These are phyloP conservation scores for Agrochola circellaris DNA, from an alignment of 2,888 invertebrate species.

Conservation along the genomic window DNA sequence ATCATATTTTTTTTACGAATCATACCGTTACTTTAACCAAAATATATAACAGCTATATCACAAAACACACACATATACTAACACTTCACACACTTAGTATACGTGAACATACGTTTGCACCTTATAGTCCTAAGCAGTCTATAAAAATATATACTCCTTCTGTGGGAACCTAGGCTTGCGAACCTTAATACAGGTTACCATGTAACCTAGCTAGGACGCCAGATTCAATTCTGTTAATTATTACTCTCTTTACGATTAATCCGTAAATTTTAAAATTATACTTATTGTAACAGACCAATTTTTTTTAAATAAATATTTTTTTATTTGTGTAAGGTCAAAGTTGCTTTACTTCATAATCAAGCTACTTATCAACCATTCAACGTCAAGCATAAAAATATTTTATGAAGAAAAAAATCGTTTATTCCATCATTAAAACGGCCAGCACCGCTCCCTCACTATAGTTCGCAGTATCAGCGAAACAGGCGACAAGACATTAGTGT, in stretches of 20 bases:
- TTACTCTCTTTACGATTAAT: background rate
- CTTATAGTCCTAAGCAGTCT: too few relatives aligned
- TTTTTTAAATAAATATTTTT: too few relatives aligned
- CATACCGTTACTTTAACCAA: background rate
- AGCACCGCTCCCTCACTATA: constrained; percentile 35
- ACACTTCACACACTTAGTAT: too few relatives aligned
- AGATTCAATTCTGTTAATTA: background rate
- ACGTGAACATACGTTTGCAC: too few relatives aligned
- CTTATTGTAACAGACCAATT: too few relatives aligned
- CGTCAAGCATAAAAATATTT: background rate
- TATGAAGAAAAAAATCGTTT: constrained; percentile 9
- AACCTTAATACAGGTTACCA: too few relatives aligned
- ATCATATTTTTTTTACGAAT: background rate
- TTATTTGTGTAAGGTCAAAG: background rate
- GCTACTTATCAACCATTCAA: constrained; percentile 1
- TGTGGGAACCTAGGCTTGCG: too few relatives aligned
- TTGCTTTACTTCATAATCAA: background rate
- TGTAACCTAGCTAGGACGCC: background rate
- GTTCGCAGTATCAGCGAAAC: constrained; percentile 55
- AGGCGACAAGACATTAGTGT: constrained; percentile 60
- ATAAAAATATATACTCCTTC: too few relatives aligned
- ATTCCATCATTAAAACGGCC: constrained; percentile 24
- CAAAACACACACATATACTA: too few relatives aligned
- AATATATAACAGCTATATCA: too few relatives aligned
- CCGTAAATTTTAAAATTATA: too few relatives aligned